A percentile compares a stretch with the other conserved stretches of the same genome.
These are phyloP conservation scores for Agraylea sexmaculata DNA, from an alignment of 1,140 invertebrate species.

Conservation along the genomic window DNA sequence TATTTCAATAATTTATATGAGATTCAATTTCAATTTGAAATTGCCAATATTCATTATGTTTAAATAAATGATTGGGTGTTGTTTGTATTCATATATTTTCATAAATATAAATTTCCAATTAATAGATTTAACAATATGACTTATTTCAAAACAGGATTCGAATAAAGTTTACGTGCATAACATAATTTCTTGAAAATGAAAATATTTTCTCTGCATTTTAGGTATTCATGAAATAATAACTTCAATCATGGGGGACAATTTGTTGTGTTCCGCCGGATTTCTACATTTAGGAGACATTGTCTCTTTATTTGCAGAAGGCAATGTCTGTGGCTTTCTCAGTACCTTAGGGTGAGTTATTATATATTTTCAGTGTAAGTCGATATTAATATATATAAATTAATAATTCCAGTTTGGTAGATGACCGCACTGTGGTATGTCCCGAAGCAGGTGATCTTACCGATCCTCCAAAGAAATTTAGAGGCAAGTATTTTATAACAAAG, in stretches of 20 bases:
- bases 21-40: too few species aligned
- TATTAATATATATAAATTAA: constrained; percentile 5
- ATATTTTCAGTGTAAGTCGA: not conserved
- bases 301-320: constrained; percentile 91
- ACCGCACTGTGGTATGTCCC: constrained; percentile 92
- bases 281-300: constrained; percentile 95
- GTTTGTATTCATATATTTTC: too few species aligned
- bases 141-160: too few species aligned
- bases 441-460: constrained; percentile 83
- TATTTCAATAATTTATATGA: too few species aligned
- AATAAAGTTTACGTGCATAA: too few species aligned
- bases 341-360: constrained; percentile 79
- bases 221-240: too few species aligned
- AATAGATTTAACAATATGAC: too few species aligned
- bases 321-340: constrained; percentile 83
- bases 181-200: not conserved
- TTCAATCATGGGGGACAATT: constrained; percentile 31
- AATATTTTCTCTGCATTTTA: not conserved
- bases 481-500: constrained; percentile 39
- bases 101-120: too few species aligned
- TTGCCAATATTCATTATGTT: too few species aligned
- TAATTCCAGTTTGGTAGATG: constrained; percentile 81
- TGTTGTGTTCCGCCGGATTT: constrained; percentile 62
- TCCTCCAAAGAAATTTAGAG: constrained; percentile 97
- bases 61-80: too few species aligned